A percentile compares a stretch with the other conserved stretches of the same genome.
Conservation (phyloP, 1,140 invertebrate genomes). For the Calosoma granatense region DNA sequence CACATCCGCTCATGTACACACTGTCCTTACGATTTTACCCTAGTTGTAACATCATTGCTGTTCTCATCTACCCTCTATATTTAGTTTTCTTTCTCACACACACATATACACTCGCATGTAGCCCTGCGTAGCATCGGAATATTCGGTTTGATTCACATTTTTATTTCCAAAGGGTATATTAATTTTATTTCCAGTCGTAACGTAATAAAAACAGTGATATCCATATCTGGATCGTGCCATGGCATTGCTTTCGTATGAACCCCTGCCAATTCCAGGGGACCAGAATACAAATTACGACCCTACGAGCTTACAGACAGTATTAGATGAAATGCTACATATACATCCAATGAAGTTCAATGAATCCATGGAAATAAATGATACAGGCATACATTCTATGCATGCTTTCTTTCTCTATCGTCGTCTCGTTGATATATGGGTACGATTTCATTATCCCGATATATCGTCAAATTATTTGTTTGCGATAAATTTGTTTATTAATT, state of each 20-base stretch:
- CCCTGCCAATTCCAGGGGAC: too few relatives aligned
- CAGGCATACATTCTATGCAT: not conserved
- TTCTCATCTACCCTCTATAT: too few relatives aligned
- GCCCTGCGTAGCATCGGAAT: not conserved
- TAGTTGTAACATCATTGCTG: not conserved
- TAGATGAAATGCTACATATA: not conserved
- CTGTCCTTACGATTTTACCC: not conserved
- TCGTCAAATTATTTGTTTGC: too few relatives aligned
- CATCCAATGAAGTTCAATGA: not conserved
- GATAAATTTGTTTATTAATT: too few relatives aligned
- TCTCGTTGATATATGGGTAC: too few relatives aligned
- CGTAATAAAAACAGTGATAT: constrained; percentile 3
- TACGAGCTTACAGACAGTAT: not conserved
- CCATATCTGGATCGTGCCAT: not conserved
- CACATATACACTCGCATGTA: too few relatives aligned
- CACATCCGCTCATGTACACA: not conserved
- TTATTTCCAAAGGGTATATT: not conserved
- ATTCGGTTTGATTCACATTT: not conserved
- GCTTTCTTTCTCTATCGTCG: not conserved
- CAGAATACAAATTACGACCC: not conserved
- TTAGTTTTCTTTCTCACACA: too few relatives aligned
- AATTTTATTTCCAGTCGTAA: constrained; percentile 4
- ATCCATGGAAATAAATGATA: not conserved
- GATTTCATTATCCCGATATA: too few relatives aligned
- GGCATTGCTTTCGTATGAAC: not conserved